A percentile compares a stretch with the other conserved stretches of the same genome.
Conservation (phyloP, 2,113 vertebrate species). For the Chrysemys picta region DNA sequence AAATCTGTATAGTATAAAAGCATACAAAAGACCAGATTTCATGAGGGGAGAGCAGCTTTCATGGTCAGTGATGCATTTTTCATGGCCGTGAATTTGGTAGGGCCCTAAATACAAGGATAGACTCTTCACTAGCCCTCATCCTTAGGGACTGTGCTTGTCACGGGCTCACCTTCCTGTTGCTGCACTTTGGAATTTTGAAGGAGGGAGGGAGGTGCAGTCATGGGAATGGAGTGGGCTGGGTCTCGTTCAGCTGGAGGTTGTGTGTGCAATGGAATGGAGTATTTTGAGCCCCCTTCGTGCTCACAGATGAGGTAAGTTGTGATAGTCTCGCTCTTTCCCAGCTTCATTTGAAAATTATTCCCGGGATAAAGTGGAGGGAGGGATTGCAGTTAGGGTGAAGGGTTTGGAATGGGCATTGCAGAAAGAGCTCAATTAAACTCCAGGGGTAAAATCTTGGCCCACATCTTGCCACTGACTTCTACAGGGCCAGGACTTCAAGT, state of each 20-base stretch:
- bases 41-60: no score
- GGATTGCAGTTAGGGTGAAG: background rate
- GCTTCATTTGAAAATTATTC: background rate
- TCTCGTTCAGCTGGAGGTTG: background rate
- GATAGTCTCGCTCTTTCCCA: background rate
- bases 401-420: background rate
- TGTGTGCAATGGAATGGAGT: rapidly evolving
- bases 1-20: no score
- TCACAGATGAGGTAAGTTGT: background rate
- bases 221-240: background rate
- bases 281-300: background rate
- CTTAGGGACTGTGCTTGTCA: background rate
- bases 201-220: background rate
- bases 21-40: no score
- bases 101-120: background rate
- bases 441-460: background rate
- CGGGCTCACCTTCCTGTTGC: background rate
- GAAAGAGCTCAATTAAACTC: background rate
- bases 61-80: no score
- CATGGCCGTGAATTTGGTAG: no score
- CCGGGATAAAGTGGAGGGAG: background rate
- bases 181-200: background rate
- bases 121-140: background rate
- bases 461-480: background rate
- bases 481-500: rapidly evolving